A percentile compares a stretch with the other conserved stretches of the same genome.
phyloP scores from a whole-genome alignment of 2,113 vertebrate species.

The Festucalex cinctus region DNA sequence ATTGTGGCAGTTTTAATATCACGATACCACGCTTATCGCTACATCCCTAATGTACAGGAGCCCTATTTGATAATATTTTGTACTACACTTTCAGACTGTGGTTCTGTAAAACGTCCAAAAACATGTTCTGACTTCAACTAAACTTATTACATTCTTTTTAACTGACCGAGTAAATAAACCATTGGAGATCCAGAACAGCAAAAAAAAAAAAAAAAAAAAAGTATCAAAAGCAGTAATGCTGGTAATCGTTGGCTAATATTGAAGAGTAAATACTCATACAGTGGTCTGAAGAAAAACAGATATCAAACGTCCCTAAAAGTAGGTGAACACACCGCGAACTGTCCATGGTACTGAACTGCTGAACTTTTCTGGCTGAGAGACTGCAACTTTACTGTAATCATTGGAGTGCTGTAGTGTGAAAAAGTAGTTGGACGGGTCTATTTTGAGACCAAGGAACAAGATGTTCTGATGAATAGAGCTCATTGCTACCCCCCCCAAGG shows the following conservation, averaged over 20 bases:
- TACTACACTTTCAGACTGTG: too few species aligned
- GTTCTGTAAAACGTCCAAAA: too few species aligned
- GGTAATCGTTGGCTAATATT: neutral
- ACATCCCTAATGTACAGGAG: too few species aligned
- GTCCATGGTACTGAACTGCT: constrained; percentile 23
- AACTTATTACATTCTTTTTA: too few species aligned
- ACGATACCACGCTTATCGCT: too few species aligned
- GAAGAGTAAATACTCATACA: neutral
- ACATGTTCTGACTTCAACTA: too few species aligned
- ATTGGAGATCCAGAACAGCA: too few species aligned
- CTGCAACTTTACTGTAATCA: neutral
- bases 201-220: too few species aligned
- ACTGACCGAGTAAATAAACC: too few species aligned
- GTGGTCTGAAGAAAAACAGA: neutral
- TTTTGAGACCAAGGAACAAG: neutral
- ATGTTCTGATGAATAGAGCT: constrained; percentile 4
- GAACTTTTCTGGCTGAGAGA: neutral
- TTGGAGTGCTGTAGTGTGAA: neutral
- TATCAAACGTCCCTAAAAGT: too few species aligned
- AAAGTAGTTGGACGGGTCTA: neutral
- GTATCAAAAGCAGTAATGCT: neutral
- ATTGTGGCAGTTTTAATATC: too few species aligned
- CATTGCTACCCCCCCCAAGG: neutral
- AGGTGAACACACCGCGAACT: constrained; percentile 2
- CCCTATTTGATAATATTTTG: too few species aligned